Conservation (phyloP, 1,140 invertebrate genomes). For the Drosophila novamexicana region DNA sequence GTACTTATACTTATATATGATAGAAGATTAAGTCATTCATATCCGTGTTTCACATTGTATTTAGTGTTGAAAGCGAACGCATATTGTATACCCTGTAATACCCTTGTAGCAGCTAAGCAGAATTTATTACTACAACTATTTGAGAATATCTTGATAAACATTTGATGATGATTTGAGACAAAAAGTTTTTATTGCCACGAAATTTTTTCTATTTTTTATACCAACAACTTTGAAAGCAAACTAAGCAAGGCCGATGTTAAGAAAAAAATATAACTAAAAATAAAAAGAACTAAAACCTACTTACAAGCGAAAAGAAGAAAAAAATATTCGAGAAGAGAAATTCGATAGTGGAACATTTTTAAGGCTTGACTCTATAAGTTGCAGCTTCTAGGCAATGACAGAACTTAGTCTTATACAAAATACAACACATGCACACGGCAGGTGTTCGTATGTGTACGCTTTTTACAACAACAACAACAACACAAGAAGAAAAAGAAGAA, state of each 20-base stretch:
- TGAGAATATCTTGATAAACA: conserved; percentile 24
- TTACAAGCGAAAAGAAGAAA: conserved; percentile 5
- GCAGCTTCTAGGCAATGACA: conserved; percentile 27
- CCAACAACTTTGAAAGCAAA: conserved; percentile 74
- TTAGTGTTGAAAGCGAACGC: conserved; percentile 54
- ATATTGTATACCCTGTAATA: conserved; percentile 50
- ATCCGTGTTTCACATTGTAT: conserved; percentile 70
- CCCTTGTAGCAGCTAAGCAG: conserved; percentile 39
- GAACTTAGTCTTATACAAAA: conserved; percentile 26
- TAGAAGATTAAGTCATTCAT: conserved; percentile 44
- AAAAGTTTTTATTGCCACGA: conserved; percentile 75
- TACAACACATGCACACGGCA: background rate
- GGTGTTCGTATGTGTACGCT: background rate
- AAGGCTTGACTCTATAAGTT: conserved; percentile 44
- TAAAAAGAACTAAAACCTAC: conserved; percentile 1
- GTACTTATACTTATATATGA: conserved; percentile 12
- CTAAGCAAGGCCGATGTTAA: conserved; percentile 32
- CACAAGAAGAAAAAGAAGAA: conserved; percentile 9
- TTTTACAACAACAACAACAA: conserved; percentile 14
- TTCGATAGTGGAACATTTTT: conserved; percentile 27
- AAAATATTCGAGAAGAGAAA: background rate
- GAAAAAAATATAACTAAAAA: background rate
- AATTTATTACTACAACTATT: conserved; percentile 46
- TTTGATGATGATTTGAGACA: conserved; percentile 43
- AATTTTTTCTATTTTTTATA: conserved; percentile 84